A percentile compares a stretch with the other conserved stretches of the same genome.
phyloP scores from a whole-genome alignment of 2,888 invertebrate species.

The Fragum fragum region DNA sequence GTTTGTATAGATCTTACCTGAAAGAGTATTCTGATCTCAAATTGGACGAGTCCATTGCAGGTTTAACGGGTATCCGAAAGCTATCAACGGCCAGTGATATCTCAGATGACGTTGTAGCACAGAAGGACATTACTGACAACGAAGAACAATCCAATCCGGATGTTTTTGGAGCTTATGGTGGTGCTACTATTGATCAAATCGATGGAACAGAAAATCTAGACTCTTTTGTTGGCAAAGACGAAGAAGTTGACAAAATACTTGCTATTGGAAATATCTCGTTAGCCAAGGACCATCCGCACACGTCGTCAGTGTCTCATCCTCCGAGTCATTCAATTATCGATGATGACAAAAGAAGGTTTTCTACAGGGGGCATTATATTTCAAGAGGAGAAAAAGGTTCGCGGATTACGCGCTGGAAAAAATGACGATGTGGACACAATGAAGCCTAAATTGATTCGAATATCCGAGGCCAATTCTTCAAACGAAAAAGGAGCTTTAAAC shows the following conservation, averaged over 20 bases:
- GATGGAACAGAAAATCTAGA: background rate
- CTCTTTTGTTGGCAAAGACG: background rate
- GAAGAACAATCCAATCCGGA: conserved; percentile 11
- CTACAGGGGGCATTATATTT: conserved; percentile 20
- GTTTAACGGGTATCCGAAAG: conserved; percentile 3
- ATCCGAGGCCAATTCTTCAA: background rate
- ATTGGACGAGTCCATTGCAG: conserved; percentile 28
- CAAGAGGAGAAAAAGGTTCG: conserved; percentile 14
- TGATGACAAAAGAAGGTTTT: conserved; percentile 13
- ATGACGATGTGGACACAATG: background rate
- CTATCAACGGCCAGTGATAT: conserved; percentile 21
- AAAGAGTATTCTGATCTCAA: conserved; percentile 38
- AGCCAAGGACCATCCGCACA: background rate
- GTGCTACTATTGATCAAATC: background rate
- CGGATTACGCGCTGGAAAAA: background rate
- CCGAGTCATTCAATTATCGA: background rate
- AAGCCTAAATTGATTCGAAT: background rate
- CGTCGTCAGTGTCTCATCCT: background rate
- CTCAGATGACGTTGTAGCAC: background rate
- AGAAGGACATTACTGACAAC: background rate
- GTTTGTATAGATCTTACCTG: conserved; percentile 45
- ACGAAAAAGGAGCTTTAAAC: background rate
- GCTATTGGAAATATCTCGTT: conserved; percentile 14
- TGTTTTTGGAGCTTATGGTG: background rate
- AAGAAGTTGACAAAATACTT: conserved; percentile 1